Base-by-base conservation (phyloP, 2,797 vertebrate species). In the Falco novaeseelandiae region DNA sequence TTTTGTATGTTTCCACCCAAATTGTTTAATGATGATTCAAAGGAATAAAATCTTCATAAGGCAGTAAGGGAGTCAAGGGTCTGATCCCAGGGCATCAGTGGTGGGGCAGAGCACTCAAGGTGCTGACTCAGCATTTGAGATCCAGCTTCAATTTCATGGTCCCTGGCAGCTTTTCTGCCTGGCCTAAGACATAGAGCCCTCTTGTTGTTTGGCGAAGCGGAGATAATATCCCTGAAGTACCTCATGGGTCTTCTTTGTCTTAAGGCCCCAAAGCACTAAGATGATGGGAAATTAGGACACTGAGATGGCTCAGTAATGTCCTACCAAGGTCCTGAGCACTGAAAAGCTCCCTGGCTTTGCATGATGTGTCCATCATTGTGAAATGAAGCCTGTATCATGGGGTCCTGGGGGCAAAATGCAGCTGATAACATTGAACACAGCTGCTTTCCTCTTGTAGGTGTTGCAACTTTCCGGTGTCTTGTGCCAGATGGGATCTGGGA, bases 401-500 rank as follows among this genome's bases (percentile, higher is more conserved):
- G 5, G 3, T 55, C 15, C 55, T 32, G 12, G 27, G 29, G 36
- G 2, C 9, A 63, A 77, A 72, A 61, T 61, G 25, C 36, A 71
- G 14, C 9, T 5, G 6, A 4, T 73, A 69, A 58, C 40, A 51
- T 32, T 91, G 92, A 91, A 73, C 29, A 14, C 30, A 52, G 34
- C 0, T 2, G 5, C 29, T 52, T 94, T 72, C 89, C 72, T 92
- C 49, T 91, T 74, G 63, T 93, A 99, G 99, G 99, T 55, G 98
- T 98, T 85, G 99, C 99, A 38, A 98, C 98, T 11, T 99, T 99
- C 94, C 91, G 97, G 5, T 99, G 99, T 82, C 91, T 99, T 72
- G 98, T 98, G 3, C 99, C 99, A 25, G 99, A 99, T 6, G 99
- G 99, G 72, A 97, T 98, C 93, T 99, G 99, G 99, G 99, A 99